Base-by-base conservation (phyloP, 2,888 invertebrate genomes). In the Eumacrocentrus americanus region DNA sequence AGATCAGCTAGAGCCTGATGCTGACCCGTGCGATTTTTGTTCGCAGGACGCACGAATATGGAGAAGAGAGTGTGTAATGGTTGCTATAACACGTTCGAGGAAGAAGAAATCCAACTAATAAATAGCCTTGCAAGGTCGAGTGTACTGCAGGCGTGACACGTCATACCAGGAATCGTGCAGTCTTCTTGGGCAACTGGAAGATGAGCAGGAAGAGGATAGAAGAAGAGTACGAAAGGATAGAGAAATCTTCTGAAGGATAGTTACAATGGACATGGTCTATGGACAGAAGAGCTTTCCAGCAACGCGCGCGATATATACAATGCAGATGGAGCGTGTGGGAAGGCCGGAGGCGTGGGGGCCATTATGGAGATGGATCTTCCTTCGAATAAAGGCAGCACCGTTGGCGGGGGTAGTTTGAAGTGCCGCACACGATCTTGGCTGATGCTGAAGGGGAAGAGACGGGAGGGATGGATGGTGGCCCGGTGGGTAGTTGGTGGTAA, bases 351-450 rank as follows among this genome's bases (percentile, higher is more conserved):
- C 68, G 72, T 70, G 72, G 70, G 70, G 72, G 73, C 73, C 74
- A 78, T 79, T 78, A 78, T 78, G 75, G 77, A 78, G 76, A 79
- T 78, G 74, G 78, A 79, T 78, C 75, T 79, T 73, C 72, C 71
- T 73, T 74, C 72, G 76, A 74, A 77, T 78, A 76, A 76, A 74
- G 74, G 71, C 71, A 69, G 66, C 60, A 65, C 67, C 66, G 65
- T 65, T 69, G 71, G 66, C 68, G 69, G 70, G 58, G 63, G 59
- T 66, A 48, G 66, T 64, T 66, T 63, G 58, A 58, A 60, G 60
- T 50, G 60, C 62, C 52, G 66, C 22, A 20, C 22, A 14, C 18
- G n/a, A n/a, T 40, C 16, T 40, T 40, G 38, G 38, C 35, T 46
- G 62, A 50, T 50, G 48, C 25, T 40, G 48, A 57, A 34, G 34